phyloP scores from a whole-genome alignment of 2,797 vertebrate species.

The Amniataba percoides region DNA sequence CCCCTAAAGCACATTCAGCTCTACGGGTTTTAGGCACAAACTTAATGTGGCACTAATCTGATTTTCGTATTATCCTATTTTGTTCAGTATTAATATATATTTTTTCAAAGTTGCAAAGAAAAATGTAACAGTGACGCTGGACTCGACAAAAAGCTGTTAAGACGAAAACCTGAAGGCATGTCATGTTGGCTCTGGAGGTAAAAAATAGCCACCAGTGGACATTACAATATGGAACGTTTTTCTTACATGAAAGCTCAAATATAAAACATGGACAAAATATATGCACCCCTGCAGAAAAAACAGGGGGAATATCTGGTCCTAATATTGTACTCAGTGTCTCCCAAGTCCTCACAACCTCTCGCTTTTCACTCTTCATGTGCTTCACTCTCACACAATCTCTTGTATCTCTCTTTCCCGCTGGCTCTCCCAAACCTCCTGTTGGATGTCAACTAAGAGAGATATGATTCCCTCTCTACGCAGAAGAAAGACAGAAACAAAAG shows the following conservation, averaged over 20 bases:
- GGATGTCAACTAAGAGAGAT: slow-evolving; percentile 65
- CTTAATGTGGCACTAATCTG: slow-evolving; percentile 30
- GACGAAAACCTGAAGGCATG: slow-evolving; percentile 17
- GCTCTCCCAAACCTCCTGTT: slow-evolving; percentile 34
- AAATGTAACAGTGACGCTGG: neutral
- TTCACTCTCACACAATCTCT: slow-evolving; percentile 48
- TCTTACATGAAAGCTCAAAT: slow-evolving; percentile 50
- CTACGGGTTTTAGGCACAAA: slow-evolving; percentile 15
- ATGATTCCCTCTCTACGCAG: slow-evolving; percentile 71
- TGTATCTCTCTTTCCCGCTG: slow-evolving; percentile 25
- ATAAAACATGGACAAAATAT: slow-evolving; percentile 52
- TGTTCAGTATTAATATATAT: slow-evolving; percentile 34
- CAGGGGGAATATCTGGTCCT: slow-evolving; percentile 58
- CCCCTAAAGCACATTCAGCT: neutral
- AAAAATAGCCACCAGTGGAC: slow-evolving; percentile 7
- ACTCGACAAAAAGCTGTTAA: slow-evolving; percentile 9
- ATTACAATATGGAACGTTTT: slow-evolving; percentile 25
- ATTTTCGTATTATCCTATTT: slow-evolving; percentile 5
- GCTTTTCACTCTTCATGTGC: slow-evolving; percentile 53
- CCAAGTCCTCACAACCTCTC: slow-evolving; percentile 20
- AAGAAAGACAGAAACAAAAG: slow-evolving; percentile 60
- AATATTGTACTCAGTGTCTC: slow-evolving; percentile 46
- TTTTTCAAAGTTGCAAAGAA: neutral
- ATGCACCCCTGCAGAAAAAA: slow-evolving; percentile 48
- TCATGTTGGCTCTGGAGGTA: slow-evolving; percentile 22